Percentiles rank a stretch among this genome's conserved stretches.
phyloP scores from a whole-genome alignment of 1,140 invertebrate genomes.

The Dufourea novaeangliae region DNA sequence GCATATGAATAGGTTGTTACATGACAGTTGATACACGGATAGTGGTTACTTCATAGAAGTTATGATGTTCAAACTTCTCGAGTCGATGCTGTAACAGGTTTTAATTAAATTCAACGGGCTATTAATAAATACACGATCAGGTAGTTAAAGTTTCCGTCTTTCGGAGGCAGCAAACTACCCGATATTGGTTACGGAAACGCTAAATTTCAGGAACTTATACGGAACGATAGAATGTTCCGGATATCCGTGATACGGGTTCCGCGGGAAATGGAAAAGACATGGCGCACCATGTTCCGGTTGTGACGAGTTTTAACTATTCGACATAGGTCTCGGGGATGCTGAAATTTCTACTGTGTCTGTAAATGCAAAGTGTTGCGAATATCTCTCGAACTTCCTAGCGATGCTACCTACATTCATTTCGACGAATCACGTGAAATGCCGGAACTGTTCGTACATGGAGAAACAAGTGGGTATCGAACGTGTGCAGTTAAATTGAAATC shows the following conservation, averaged over 20 bases:
- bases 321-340: not conserved
- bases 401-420: no score
- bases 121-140: not conserved
- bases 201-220: not conserved
- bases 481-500: not conserved
- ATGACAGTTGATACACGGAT: not conserved
- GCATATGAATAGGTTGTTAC: not conserved
- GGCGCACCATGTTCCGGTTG: not conserved
- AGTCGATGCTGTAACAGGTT: not conserved
- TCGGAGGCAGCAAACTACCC: not conserved
- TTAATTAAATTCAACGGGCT: not conserved
- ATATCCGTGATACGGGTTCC: constrained; percentile 4
- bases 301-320: not conserved
- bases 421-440: not conserved
- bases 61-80: not conserved
- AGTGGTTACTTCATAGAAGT: not conserved
- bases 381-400: no score
- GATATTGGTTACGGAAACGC: not conserved
- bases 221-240: not conserved
- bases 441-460: not conserved
- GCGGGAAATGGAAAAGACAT: not conserved
- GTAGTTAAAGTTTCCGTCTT: not conserved
- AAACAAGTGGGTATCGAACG: not conserved
- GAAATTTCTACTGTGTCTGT: not conserved
- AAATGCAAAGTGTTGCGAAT: not conserved